phyloP scores from a whole-genome alignment of 2,113 vertebrate genomes.

The Anguilla rostrata region DNA sequence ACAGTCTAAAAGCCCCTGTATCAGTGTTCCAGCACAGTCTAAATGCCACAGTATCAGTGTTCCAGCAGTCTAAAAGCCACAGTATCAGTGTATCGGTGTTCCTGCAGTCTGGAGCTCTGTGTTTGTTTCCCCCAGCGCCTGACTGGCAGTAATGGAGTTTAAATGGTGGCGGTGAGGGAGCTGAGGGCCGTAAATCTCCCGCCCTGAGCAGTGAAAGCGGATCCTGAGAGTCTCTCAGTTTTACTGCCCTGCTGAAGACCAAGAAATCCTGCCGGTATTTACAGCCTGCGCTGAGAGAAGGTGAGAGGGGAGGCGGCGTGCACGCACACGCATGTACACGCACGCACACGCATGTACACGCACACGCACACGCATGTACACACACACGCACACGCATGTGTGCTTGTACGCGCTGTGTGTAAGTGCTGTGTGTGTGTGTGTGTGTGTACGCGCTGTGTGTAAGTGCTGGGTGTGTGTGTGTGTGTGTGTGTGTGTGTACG shows the following conservation, averaged over 20 bases:
- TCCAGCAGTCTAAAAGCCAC: no score
- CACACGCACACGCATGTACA: conserved; percentile 21
- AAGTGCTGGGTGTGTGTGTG: no score
- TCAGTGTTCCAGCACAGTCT: not conserved
- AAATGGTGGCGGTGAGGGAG: not conserved
- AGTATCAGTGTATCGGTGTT: not conserved
- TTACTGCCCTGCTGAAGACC: not conserved
- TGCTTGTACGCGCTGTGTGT: no score
- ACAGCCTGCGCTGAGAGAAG: not conserved
- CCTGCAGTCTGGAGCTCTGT: not conserved
- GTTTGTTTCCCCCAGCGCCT: not conserved
- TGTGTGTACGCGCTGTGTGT: no score
- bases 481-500: no score
- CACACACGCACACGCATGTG: not conserved
- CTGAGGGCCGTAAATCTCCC: not conserved
- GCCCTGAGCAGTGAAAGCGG: not conserved
- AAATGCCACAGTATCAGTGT: no score
- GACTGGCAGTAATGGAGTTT: not conserved
- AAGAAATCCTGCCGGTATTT: not conserved
- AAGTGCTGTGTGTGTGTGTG: not conserved
- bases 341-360: conserved; percentile 23
- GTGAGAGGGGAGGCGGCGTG: conserved; percentile 19
- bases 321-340: conserved; percentile 31
- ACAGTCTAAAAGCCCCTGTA: not conserved
- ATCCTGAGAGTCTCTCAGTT: not conserved